Base-by-base conservation (phyloP, 2,113 vertebrate genomes). In the Percopsis transmontana region DNA sequence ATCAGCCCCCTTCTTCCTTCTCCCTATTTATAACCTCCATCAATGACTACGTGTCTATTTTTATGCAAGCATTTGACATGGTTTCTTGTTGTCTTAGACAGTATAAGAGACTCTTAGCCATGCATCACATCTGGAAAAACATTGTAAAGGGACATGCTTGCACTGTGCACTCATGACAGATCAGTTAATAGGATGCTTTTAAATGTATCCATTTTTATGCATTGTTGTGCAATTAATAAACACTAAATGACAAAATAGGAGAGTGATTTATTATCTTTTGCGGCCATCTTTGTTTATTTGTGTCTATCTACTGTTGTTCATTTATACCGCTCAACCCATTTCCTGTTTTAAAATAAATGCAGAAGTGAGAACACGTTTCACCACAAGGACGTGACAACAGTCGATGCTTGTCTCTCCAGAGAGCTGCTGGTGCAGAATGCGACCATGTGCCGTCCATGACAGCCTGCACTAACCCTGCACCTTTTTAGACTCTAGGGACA, bases 11-110 rank as follows among this genome's bases (percentile, higher is more conserved):
- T 33, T 76, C 75, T 80, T 66, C 76, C 77, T 78, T 81, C 71
- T 72, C 62, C 80, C 84, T 91, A 87, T 90, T 90, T 89, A 80
- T 87, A 92, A 40, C 59, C 48, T 39, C 84, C 78, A 86, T 89
- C 80, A 89, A 87, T 87, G 82, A 76, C 70, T 80, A 72, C 53
- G 40, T 59, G 59, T 83, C 83, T 91, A 87, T 89, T 89, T 88
- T 82, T 82, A 84, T 68, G 56, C 16, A 64, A 63, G 40, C 62
- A 72, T 76, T 82, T 86, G 84, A 85, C 80, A 75, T 44, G 48
- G 51, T 23, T 63, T 74, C 63, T 71, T 63, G 72, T 68, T 84
- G 84, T 77, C 79, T 78, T 58, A 74, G 75, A 75, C 82, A 76
- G 73, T 80, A 79, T 69, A 66, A 62, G 51, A 65, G 51, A 63